Evolutionary conservation across 2,797 vertebrate genomes (phyloP).

Genomic region (Manis javanica): DNA sequence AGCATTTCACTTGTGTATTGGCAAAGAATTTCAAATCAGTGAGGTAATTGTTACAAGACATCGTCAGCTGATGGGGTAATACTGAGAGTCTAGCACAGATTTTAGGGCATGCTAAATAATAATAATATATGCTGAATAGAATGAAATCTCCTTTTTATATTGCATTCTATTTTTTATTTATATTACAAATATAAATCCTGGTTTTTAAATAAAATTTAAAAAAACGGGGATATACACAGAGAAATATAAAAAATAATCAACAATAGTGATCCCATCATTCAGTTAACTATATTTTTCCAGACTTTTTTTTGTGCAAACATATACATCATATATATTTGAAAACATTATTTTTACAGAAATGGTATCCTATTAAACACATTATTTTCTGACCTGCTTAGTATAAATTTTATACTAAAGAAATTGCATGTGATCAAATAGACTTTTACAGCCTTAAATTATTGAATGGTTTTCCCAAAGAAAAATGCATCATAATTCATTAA

Average conservation of each 20-base stretch:
- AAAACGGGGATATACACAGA: neutral
- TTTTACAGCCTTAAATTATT: neutral
- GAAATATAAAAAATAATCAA: neutral
- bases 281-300: neutral
- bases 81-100: neutral
- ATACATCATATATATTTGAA: neutral
- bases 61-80: neutral
- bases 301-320: neutral
- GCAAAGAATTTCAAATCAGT: neutral
- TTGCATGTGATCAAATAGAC: neutral
- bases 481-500: neutral
- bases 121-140: neutral
- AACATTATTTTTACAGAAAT: neutral
- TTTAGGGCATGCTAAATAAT: neutral
- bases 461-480: neutral
- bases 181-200: neutral
- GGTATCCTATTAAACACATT: neutral
- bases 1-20: neutral
- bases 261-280: neutral
- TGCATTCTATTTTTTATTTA: neutral
- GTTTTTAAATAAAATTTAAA: neutral
- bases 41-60: neutral
- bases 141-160: neutral
- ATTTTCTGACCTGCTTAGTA: neutral
- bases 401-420: neutral